Percentiles rank a stretch among this genome's conserved stretches.
Evolutionary conservation across 2,797 vertebrate species (phyloP).

Genomic region (Triplophysa bombifrons): DNA sequence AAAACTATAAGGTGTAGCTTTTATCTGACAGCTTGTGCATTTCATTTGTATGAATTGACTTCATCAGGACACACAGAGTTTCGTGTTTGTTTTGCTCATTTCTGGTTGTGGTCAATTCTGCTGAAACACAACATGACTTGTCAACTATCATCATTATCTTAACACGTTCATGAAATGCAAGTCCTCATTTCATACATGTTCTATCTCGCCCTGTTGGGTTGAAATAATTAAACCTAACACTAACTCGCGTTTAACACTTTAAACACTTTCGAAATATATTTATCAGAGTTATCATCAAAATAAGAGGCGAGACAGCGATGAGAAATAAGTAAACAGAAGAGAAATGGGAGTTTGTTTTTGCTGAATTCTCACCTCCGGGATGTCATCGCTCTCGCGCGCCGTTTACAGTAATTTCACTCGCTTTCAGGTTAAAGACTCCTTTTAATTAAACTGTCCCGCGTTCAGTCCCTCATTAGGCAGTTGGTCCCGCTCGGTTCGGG

Average conservation of each 20-base stretch:
- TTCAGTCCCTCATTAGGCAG: constrained; percentile 67
- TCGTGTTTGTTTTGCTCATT: neutral
- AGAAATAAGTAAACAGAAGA: neutral
- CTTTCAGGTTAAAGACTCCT: constrained; percentile 58
- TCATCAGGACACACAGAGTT: neutral
- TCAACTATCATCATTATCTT: neutral
- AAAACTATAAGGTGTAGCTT: too few species aligned
- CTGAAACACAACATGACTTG: neutral
- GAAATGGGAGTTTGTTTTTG: constrained; percentile 26
- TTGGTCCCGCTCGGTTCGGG: constrained; percentile 64
- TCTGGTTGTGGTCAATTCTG: neutral
- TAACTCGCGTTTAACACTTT: neutral
- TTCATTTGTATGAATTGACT: neutral
- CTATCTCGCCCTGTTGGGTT: constrained; percentile 18
- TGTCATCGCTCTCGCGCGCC: constrained; percentile 79
- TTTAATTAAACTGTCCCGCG: constrained; percentile 53
- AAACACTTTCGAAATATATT: neutral
- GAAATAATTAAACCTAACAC: neutral
- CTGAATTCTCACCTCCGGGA: constrained; percentile 78
- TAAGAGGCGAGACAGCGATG: neutral
- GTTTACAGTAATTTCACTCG: constrained; percentile 65
- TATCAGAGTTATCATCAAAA: neutral
- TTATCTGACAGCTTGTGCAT: too few species aligned
- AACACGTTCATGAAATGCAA: neutral
- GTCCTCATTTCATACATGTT: neutral